These are phyloP conservation scores for Spilogale gracilis DNA, from an alignment of 2,113 vertebrate genomes.

Conservation along the genomic window DNA sequence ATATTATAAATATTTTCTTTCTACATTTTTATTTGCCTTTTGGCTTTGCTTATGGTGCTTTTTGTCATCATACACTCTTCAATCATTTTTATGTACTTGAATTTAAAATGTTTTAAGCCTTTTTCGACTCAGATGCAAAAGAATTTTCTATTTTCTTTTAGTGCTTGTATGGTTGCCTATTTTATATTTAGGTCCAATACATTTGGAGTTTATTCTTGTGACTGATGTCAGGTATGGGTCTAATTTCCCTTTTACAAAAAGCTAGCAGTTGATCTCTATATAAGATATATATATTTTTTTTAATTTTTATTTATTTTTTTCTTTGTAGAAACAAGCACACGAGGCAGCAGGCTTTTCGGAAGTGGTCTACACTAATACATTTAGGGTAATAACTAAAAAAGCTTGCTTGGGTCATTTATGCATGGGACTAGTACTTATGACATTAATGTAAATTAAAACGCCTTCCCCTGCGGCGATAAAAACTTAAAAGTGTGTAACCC, in stretches of 20 bases:
- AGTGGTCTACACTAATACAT: background rate
- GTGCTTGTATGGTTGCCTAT: background rate
- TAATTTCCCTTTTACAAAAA: constrained; percentile 25
- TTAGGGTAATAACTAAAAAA: background rate
- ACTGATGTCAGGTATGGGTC: background rate
- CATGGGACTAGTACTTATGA: background rate
- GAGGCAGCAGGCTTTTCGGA: background rate
- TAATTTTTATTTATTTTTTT: background rate
- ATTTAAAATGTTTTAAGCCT: background rate
- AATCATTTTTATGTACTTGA: background rate
- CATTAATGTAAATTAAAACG: background rate
- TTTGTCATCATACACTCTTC: background rate
- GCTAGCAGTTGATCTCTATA: background rate
- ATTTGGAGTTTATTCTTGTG: constrained; percentile 15
- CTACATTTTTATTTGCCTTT: background rate
- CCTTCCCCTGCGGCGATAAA: background rate
- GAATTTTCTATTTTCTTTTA: background rate
- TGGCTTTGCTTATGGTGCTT: background rate
- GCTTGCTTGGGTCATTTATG: background rate
- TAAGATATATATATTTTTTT: no score
- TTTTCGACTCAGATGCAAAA: background rate
- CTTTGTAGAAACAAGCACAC: background rate
- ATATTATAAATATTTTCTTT: background rate
- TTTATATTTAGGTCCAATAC: background rate
- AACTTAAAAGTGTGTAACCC: background rate